Base-by-base conservation (phyloP, 1,140 invertebrate genomes). In the Dinoponera quadriceps region DNA sequence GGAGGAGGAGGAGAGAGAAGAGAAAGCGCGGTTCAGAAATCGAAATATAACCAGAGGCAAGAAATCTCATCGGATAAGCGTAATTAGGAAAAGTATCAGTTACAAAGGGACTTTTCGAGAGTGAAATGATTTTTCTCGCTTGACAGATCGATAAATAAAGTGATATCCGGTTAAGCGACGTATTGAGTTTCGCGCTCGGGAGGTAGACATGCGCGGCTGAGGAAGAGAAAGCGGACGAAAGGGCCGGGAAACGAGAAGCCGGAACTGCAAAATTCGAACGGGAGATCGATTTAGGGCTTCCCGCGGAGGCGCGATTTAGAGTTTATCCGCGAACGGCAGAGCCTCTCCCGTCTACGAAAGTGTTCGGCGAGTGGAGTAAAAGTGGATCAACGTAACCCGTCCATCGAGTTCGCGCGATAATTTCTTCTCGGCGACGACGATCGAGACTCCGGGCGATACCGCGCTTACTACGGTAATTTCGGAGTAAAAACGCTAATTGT, bases 331-430 rank as follows among this genome's bases (percentile, higher is more conserved):
- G 22, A 7, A 68, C 54, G 29, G 29, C 29, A 22, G 63, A 55
- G 51, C 51, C 63, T 33, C 44, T 48, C 44, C 13, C 44, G 14
- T 49, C 11, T 49, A 25, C 48, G 48, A 55, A 55, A 48, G 63
- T 68, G 51, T 78, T 55, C 9, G 20, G 44, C 11, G 25, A 77
- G 20, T 54, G 33, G 38, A 44, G 33, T 80, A 80, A 80, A 71
- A 80, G 75, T 71, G 51, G 65, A 80, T 71, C 63, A 57, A 59
- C 68, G 51, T n/a, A 68, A 69, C 63, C 2, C 22, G 51, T 69
- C 20, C 38, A 59, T 57, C 51, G 38, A 69, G 51, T 80, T 71
- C 38, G 51, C 75, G 22, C n/a, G 51, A 71, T 80, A 44, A 59
- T 71, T 57, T 57, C 14, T 16, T 20, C 65, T 14, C 57, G 13